These are phyloP conservation scores for Scytalopus superciliaris DNA, from an alignment of 2,113 vertebrate genomes.

Conservation along the genomic window DNA sequence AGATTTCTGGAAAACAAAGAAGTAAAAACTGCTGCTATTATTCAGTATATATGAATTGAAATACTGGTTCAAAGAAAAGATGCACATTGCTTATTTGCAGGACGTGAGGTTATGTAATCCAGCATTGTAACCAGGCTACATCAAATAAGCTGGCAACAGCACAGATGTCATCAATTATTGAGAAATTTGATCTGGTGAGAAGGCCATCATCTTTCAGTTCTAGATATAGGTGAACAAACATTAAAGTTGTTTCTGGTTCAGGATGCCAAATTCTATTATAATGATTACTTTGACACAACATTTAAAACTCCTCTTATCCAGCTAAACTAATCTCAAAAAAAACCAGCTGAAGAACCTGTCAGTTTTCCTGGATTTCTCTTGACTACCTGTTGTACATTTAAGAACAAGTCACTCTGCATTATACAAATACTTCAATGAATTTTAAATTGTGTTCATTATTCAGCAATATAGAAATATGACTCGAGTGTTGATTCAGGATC, in stretches of 20 bases:
- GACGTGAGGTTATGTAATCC: background rate
- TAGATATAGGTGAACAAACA: background rate
- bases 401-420: background rate
- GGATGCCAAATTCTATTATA: background rate
- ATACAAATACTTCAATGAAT: background rate
- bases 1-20: background rate
- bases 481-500: background rate
- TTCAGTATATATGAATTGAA: background rate
- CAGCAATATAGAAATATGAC: background rate
- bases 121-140: background rate
- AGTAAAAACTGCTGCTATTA: background rate
- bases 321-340: background rate
- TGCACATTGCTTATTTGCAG: background rate
- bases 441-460: background rate
- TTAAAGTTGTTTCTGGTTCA: background rate
- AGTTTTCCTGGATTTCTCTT: background rate
- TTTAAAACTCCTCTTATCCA: background rate
- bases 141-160: background rate
- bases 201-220: background rate
- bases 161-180: background rate
- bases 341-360: background rate
- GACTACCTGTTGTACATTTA: background rate
- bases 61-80: background rate
- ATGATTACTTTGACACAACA: background rate
- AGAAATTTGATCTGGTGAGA: background rate